Evolutionary conservation across 2,113 vertebrate species (phyloP), one percentile per base, ranked within the genome.

Genomic region (Petrocephalus microphthalmus): DNA sequence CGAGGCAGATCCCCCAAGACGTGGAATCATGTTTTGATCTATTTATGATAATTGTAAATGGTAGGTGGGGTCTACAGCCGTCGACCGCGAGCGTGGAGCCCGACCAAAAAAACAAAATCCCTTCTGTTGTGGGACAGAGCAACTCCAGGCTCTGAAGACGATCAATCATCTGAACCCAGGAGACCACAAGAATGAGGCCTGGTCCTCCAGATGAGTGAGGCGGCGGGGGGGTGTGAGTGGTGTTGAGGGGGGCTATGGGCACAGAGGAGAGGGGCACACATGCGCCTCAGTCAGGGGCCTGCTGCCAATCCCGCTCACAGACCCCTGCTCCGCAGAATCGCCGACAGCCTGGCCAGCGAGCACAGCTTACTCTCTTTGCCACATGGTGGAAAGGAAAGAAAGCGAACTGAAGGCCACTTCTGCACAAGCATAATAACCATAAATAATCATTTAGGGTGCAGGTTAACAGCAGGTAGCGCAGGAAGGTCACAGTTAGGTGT

Each of bases 401-500:
- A 33, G 5, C 49, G 11, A 84, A 25, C 51, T 88, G 85, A 85
- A 85, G 47, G 81, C 71, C 87, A 74, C 86, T 87, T 56, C 49
- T 22, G 78, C 17, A 17, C 74, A 88, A 89, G 81, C 87, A 81
- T 89, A 92, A 89, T 91, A 88, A 85, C 2, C 42, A 42, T 42
- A 42, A 42, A 42, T 42, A 42, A 42, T 3, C 42, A 42, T 42
- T 42, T 42, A 42, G 3, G 42, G 42, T 42, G 42, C 42, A 42
- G 42, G 42, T 42, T 42, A 42, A 25, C 4, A 86, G 88, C 87
- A 84, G 87, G 89, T 90, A 91, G 91, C 45, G 53, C 92, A 94
- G 94, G 92, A 95, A 94, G 92, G 93, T 94, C 90, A 93, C 94
- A 91, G 94, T 94, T 95, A 95, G 91, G 92, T 92, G 92, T 94